These are phyloP conservation scores for Paramormyrops hopkinsi DNA, from an alignment of 2,797 vertebrate genomes.

Conservation along the genomic window DNA sequence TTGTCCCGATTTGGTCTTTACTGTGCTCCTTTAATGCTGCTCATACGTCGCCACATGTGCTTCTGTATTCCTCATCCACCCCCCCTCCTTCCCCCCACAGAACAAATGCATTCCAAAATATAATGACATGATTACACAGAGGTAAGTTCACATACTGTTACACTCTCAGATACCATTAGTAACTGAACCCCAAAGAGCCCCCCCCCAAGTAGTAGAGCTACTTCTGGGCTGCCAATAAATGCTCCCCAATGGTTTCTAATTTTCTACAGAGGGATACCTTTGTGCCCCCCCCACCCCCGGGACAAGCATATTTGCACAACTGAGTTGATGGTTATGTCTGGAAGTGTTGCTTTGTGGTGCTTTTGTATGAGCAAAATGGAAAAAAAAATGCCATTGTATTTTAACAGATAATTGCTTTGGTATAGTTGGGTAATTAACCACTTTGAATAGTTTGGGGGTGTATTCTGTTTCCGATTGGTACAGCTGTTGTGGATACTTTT, in stretches of 20 bases:
- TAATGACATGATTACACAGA: conserved; percentile 1
- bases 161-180: neutral
- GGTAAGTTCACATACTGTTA: neutral
- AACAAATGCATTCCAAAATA: neutral
- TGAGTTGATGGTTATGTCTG: neutral
- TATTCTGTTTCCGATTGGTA: neutral
- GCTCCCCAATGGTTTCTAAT: neutral
- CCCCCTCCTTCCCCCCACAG: neutral
- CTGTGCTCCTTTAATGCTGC: neutral
- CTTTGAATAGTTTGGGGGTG: neutral
- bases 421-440: neutral
- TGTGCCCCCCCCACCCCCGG: neutral
- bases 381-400: neutral
- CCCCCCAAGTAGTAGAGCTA: neutral
- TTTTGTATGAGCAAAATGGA: neutral
- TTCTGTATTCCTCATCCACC: neutral
- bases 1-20: neutral
- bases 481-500: neutral
- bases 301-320: neutral
- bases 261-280: neutral
- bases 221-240: neutral
- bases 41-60: neutral
- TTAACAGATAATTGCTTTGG: neutral
- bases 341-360: neutral
- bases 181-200: neutral